Evolutionary conservation across 2,888 invertebrate species (phyloP), one percentile per base, ranked within the genome.

Genomic region (Himalopsyche anomala): DNA sequence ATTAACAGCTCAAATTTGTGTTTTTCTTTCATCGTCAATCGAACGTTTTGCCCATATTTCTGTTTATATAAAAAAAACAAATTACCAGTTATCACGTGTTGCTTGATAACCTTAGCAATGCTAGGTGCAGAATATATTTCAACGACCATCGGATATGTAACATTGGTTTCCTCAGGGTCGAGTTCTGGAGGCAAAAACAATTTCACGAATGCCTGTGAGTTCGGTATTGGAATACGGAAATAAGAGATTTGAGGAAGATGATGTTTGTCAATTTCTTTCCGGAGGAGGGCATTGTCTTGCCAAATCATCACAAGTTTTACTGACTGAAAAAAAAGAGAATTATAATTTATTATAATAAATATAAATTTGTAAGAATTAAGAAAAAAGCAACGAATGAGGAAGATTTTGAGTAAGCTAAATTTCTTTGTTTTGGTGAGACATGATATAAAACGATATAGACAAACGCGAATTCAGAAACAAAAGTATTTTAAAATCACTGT

Each of bases 101-200:
- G 74, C 36, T 97, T 96, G n/a, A 93, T 95, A 0, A 98, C 96
- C 88, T 95, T 94, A 88, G 96, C 95, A 0, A 96, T 95, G 83
- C 96, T 95, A 0, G 98, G 98, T 0, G 98, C 98, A 0, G 95
- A 96, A 90, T 98, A 97, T 90, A 96, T 96, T 89, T 95, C 92
- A 38, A 97, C 94, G n/a, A 97, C 92, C 93, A 97, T 93, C 0
- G 97, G 96, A 90, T 96, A 96, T 87, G 93, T 94, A 3, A 91
- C 92, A 1, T 89, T 89, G 9, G 90, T 91, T 88, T 94, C 93
- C 89, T 93, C 92, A 82, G 94, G 91, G 89, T 95, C 92, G 88
- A 96, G 94, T 85, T 94, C 92, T 0, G 95, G 95, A 0, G 97
- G 97, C 79, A 96, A 90, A 36, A 94, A 90, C 42, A 97, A 90